Conservation (phyloP, 2,113 vertebrate genomes). For the Oxyruncus cristatus region DNA sequence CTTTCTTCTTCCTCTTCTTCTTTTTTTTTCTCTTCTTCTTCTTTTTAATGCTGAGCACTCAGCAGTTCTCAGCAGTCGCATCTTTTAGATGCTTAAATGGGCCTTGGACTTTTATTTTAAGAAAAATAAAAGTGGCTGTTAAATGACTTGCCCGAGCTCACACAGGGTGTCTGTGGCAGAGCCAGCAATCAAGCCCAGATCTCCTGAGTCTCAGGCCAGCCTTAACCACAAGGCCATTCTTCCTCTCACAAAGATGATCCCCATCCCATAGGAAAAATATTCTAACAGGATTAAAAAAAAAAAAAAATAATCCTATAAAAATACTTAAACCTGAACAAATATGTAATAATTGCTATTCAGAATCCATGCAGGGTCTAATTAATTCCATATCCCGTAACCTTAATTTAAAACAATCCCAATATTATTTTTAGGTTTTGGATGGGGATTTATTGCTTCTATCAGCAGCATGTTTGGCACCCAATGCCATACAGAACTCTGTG, state of each 20-base stretch:
- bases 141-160: constrained; percentile 30
- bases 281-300: neutral
- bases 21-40: neutral
- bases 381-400: constrained; percentile 30
- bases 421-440: constrained; percentile 65
- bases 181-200: constrained; percentile 27
- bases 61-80: neutral
- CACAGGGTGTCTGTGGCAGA: constrained; percentile 31
- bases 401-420: constrained; percentile 60
- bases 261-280: constrained; percentile 54
- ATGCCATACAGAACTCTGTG: neutral
- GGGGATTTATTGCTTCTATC: constrained; percentile 61
- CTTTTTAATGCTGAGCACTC: neutral
- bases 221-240: constrained; percentile 61
- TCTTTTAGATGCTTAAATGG: neutral
- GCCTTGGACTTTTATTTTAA: constrained; percentile 17
- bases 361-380: constrained; percentile 54
- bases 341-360: constrained; percentile 60
- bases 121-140: neutral
- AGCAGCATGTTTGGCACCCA: constrained; percentile 39
- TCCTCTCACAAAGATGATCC: constrained; percentile 56
- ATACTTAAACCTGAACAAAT: constrained; percentile 68
- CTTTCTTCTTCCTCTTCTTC: neutral
- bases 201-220: constrained; percentile 30
- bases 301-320: constrained; percentile 39